These are phyloP conservation scores for Heliocidaris erythrogramma DNA, from an alignment of 35 echinoderm and acorn worm genomes.

Conservation along the genomic window DNA sequence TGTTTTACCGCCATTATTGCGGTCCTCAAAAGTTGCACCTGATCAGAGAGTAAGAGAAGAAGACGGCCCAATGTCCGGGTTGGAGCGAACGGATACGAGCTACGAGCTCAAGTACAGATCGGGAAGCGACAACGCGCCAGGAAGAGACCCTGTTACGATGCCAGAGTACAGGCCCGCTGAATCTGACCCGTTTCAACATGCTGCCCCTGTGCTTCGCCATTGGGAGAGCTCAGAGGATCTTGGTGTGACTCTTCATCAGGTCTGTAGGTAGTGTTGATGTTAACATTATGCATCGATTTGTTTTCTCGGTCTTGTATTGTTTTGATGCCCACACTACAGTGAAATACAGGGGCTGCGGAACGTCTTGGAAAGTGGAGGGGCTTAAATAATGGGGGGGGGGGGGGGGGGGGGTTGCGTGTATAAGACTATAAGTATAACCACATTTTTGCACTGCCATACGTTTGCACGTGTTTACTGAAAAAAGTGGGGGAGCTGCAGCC, in stretches of 20 bases:
- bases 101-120: background rate
- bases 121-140: background rate
- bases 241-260: slow-evolving; percentile 22
- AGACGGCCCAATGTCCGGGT: background rate
- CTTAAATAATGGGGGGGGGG: too few species aligned
- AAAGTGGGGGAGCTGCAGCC: too few species aligned
- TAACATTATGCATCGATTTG: too few species aligned
- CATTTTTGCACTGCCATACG: too few species aligned
- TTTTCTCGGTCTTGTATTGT: too few species aligned
- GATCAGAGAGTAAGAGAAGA: background rate
- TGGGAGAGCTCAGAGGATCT: slow-evolving; percentile 33
- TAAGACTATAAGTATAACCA: too few species aligned
- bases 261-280: background rate
- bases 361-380: too few species aligned
- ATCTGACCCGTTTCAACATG: background rate
- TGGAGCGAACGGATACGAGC: background rate
- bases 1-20: background rate
- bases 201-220: background rate
- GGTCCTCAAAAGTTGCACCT: slow-evolving; percentile 10
- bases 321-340: too few species aligned
- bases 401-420: too few species aligned
- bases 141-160: background rate
- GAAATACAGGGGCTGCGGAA: too few species aligned
- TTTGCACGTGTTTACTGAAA: too few species aligned
- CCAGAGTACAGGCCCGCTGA: background rate